Evolutionary conservation across 2,113 vertebrate species (phyloP), one percentile per base, ranked within the genome.

Genomic region (Eretmochelys imbricata): DNA sequence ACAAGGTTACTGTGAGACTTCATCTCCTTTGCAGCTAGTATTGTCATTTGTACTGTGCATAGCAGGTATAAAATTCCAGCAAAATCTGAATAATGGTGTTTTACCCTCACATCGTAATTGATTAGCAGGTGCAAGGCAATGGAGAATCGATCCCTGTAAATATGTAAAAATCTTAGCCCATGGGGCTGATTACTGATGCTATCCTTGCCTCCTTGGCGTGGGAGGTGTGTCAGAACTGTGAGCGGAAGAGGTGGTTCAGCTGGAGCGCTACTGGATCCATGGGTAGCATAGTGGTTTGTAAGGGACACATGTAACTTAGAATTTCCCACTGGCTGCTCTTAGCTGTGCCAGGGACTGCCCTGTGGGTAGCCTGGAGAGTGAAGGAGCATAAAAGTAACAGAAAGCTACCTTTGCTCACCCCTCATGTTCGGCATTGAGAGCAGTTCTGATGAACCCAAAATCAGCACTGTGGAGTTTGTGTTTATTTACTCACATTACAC

Each of bases 51-150:
- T 90, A 87, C 10, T 3, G 5, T 79, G 6, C 59, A 65, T 22
- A 62, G 82, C 2, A 46, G 42, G 46, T 51, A 69, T 5, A 0
- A 82, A 65, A 2, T 62, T 82, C 46, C 65, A 78, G 35, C 14
- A 85, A 96, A 12, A 81, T 85, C 16, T 88, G 25, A 54, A 90
- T 65, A 93, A 3, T 27, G 3, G 1, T 85, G 12, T 81, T 91
- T 88, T 94, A 11, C 1, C 2, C 12, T 75, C 35, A 3, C 0
- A 46, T 19, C 1, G 29, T 46, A 94, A 95, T 50, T 12, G 13
- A 84, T 82, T n/a, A 88, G 75, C 57, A 96, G 17, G 57, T 80
- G 16, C 1, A 51, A 91, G 3, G 46, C 54, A 82, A 88, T 62
- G 10, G 83, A 92, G 55, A 19, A 87, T 72, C 50, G 92, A 91